Evolutionary conservation across 2,113 vertebrate species (phyloP).

Genomic region (Polyodon spathula): DNA sequence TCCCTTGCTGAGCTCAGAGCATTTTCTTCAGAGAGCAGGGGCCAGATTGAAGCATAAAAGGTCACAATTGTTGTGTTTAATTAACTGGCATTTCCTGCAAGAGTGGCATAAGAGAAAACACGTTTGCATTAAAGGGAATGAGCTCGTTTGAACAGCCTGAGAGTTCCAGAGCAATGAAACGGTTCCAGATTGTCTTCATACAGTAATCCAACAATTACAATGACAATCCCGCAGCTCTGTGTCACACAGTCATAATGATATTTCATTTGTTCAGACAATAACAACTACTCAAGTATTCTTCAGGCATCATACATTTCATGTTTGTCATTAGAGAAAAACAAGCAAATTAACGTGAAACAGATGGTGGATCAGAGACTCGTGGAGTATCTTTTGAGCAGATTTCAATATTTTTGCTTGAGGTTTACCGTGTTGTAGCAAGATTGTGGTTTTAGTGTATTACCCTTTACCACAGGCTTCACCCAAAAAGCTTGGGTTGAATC

Average conservation of each 20-base stretch:
- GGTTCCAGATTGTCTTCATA: background rate
- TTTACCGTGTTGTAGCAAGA: no score
- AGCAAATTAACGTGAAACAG: background rate
- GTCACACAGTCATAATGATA: background rate
- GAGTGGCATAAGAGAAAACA: conserved; percentile 19
- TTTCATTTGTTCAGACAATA: background rate
- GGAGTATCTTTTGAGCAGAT: no score
- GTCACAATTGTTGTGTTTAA: conserved; percentile 48
- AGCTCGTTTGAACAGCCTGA: conserved; percentile 20
- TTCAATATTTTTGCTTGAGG: no score
- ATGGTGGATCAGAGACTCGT: background rate
- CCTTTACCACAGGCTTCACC: no score
- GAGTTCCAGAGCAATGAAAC: conserved; percentile 14
- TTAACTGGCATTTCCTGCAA: conserved; percentile 60
- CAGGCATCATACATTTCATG: background rate
- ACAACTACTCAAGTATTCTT: background rate
- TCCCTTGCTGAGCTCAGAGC: background rate
- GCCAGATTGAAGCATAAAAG: conserved; percentile 36
- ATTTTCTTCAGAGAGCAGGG: background rate
- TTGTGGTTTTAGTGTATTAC: no score
- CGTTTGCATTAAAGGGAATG: conserved; percentile 31
- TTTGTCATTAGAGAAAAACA: background rate
- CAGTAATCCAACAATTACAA: background rate
- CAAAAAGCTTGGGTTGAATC: no score
- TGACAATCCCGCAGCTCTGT: background rate